Percentiles rank a stretch among this genome's conserved stretches.
These are phyloP conservation scores for Cebus imitator DNA, from an alignment of 2,113 vertebrate genomes.

Conservation along the genomic window DNA sequence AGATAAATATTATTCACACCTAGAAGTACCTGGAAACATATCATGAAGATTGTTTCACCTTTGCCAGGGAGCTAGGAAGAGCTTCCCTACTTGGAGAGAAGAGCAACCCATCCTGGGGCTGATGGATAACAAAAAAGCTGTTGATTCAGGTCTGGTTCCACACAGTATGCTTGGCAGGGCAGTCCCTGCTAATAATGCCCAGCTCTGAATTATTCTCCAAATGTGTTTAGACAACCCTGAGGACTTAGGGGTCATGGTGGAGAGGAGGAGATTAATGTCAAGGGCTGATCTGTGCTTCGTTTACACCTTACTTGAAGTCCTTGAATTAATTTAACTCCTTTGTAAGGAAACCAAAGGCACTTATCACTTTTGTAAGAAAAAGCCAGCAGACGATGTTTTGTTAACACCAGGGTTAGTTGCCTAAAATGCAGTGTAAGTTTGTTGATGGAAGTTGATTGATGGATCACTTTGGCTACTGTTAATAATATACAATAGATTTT, in stretches of 20 bases:
- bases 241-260: background rate
- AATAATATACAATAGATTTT: background rate
- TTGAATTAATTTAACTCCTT: slow-evolving; percentile 62
- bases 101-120: background rate
- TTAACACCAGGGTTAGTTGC: background rate
- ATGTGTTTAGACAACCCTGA: slow-evolving; percentile 24
- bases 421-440: background rate
- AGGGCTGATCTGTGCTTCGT: slow-evolving; percentile 33
- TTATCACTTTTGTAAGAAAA: slow-evolving; percentile 7
- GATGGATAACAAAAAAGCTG: background rate
- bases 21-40: background rate
- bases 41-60: background rate
- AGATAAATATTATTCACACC: background rate
- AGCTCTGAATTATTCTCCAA: slow-evolving; percentile 37
- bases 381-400: background rate
- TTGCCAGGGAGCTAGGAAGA: background rate
- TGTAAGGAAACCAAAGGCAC: slow-evolving; percentile 49
- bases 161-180: background rate
- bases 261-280: slow-evolving; percentile 42
- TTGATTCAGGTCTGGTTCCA: background rate
- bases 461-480: background rate
- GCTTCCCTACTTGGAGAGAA: background rate
- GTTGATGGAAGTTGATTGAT: background rate
- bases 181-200: background rate
- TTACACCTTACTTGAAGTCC: background rate